Base-by-base conservation (phyloP, 37 sponge, comb jelly and placozoan genomes). In the Cliona cf. orientalis region DNA sequence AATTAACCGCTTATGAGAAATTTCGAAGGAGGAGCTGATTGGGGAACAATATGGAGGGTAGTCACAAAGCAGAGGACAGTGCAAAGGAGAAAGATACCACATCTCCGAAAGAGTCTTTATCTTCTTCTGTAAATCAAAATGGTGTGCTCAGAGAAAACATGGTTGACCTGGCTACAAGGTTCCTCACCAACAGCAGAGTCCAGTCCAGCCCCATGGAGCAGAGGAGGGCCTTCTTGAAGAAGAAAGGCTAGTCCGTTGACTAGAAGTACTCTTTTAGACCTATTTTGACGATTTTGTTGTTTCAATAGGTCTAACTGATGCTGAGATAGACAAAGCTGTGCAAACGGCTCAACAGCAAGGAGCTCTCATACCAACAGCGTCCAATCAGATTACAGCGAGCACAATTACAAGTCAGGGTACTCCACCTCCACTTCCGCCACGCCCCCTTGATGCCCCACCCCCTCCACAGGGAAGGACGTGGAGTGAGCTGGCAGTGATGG, bases 101-200 rank as follows among this genome's bases (percentile, higher is more conserved):
- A 49, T 9, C 53, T n/a, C n/a, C n/a, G 14, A 49, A 49, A 19
- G 53, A 14, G 9, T 9, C 53, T 49, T 9, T 14, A 49, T 9
- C 14, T 49, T 14, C 53, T 19, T 9, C 53, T 49, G 53, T 14
- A 49, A 9, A 9, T 49, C 53, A 9, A 19, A 19, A 9, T 19
- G 53, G 14, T 70, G 71, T 28, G 9, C 19, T 35, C 12, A 53
- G 61, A 11, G 12, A 17, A 14, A 75, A 40, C 21, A 1, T 58
- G 17, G 43, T 75, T 39, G 83, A 91, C 23, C 36, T 80, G 37
- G 91, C 91, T 23, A 79, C 81, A 17, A 74, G 69, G 35, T 91
- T 91, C 72, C 79, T 91, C 19, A 82, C 57, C 31, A 91, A 91
- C 71, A 83, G 83, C 12, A 66, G 69, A 46, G 87, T 91, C 17